A percentile compares a stretch with the other conserved stretches of the same genome.
Evolutionary conservation across 2,888 invertebrate genomes (phyloP).

Genomic region (Nymphalis c-album): DNA sequence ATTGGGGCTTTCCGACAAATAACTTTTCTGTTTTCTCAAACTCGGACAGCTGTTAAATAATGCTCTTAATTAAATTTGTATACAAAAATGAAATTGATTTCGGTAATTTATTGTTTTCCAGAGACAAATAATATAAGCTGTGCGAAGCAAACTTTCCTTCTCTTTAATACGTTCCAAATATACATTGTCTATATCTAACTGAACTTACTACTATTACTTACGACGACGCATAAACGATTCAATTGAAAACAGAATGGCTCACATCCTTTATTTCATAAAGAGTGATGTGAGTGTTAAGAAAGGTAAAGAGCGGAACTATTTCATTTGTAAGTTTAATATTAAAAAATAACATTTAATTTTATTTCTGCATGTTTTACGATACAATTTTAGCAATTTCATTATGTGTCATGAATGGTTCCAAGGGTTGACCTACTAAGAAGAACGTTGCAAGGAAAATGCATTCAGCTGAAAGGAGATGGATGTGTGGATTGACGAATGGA

Average conservation of each 20-base stretch:
- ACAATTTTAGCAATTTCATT: too few species aligned
- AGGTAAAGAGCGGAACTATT: conserved; percentile 14
- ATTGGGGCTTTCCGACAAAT: conserved; percentile 79
- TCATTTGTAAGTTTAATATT: background rate
- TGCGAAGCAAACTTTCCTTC: background rate
- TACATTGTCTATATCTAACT: conserved; percentile 17
- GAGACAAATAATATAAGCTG: background rate
- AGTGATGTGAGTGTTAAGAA: conserved; percentile 32
- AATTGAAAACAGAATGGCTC: conserved; percentile 60
- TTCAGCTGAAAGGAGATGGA: too few species aligned
- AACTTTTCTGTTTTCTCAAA: conserved; percentile 79
- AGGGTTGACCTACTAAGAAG: too few species aligned
- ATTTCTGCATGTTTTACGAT: too few species aligned
- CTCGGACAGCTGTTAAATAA: conserved; percentile 76
- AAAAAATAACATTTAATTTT: too few species aligned
- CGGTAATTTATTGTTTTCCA: conserved; percentile 5
- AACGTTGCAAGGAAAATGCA: too few species aligned
- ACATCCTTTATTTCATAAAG: conserved; percentile 62
- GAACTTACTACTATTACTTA: too few species aligned
- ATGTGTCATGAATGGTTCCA: too few species aligned
- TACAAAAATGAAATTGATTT: conserved; percentile 44
- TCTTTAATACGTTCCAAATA: background rate
- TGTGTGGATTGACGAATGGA: too few species aligned
- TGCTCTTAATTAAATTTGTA: conserved; percentile 73
- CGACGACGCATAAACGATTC: conserved; percentile 47